Percentiles rank a stretch among this genome's conserved stretches.
Conservation (phyloP, 2,113 vertebrate species). For the Solea solea region DNA sequence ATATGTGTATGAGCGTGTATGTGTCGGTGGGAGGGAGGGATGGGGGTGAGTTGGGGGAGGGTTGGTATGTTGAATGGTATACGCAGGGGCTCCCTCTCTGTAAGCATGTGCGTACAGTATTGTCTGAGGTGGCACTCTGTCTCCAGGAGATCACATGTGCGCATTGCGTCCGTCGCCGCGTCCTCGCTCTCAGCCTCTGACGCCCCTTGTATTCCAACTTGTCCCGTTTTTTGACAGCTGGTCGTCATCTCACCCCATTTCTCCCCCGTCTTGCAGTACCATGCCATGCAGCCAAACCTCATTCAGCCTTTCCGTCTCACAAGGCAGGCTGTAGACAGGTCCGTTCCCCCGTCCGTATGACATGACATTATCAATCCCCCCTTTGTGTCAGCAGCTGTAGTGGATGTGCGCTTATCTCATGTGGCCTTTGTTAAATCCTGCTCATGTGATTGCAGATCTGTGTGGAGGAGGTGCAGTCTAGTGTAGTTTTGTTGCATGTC, state of each 20-base stretch:
- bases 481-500: slow-evolving; percentile 15
- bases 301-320: slow-evolving; percentile 17
- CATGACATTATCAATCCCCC: slow-evolving; percentile 40
- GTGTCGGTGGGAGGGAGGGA: slow-evolving; percentile 1
- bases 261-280: slow-evolving; percentile 39
- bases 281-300: not conserved
- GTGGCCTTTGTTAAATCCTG: slow-evolving; percentile 67
- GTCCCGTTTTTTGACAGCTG: slow-evolving; percentile 54
- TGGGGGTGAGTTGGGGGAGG: not conserved
- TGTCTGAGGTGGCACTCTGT: slow-evolving; percentile 27
- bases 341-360: slow-evolving; percentile 37
- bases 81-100: slow-evolving; percentile 8
- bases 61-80: slow-evolving; percentile 24
- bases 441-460: slow-evolving; percentile 63
- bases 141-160: slow-evolving; percentile 52
- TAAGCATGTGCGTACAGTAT: slow-evolving; percentile 33
- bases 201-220: slow-evolving; percentile 56
- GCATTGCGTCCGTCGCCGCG: slow-evolving; percentile 51
- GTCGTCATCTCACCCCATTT: slow-evolving; percentile 40
- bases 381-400: slow-evolving; percentile 55
- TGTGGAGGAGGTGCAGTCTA: slow-evolving; percentile 9
- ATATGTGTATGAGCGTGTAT: slow-evolving; percentile 15
- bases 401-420: slow-evolving; percentile 58
- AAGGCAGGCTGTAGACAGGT: slow-evolving; percentile 29
- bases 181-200: slow-evolving; percentile 14